These are phyloP conservation scores for Mormyrops boulengeri DNA, from an alignment of 2,797 vertebrate genomes.

Conservation along the genomic window DNA sequence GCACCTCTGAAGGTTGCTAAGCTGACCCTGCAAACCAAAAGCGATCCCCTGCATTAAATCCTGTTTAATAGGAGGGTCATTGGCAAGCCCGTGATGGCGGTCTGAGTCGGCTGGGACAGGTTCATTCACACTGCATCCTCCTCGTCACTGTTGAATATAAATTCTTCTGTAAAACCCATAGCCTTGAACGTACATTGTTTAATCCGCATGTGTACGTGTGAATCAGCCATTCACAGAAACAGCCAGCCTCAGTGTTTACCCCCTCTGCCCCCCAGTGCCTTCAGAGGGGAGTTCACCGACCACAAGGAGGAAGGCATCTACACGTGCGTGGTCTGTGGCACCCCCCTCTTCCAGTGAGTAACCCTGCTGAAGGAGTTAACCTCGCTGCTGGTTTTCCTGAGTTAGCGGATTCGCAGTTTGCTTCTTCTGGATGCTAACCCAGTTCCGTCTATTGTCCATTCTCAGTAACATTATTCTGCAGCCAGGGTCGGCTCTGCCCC, in stretches of 20 bases:
- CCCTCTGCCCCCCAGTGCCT: conserved; percentile 67
- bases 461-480: not conserved
- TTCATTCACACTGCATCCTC: not conserved
- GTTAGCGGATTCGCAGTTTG: not conserved
- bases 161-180: not conserved
- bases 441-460: not conserved
- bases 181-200: not conserved
- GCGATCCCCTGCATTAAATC: not conserved
- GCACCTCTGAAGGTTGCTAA: not conserved
- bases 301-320: conserved; percentile 83
- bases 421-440: not conserved
- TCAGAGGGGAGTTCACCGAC: conserved; percentile 76
- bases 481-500: not conserved
- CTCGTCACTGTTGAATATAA: not conserved
- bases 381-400: not conserved
- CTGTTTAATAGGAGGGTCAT: not conserved
- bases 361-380: not conserved
- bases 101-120: not conserved
- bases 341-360: conserved; percentile 81
- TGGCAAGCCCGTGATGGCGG: not conserved
- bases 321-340: conserved; percentile 82
- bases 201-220: too few relatives aligned
- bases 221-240: not conserved
- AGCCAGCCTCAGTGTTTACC: not conserved
- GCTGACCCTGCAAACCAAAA: not conserved